Evolutionary conservation across 2,797 vertebrate species (phyloP), one percentile per base, ranked within the genome.

Genomic region (Pseudochaenichthys georgianus): DNA sequence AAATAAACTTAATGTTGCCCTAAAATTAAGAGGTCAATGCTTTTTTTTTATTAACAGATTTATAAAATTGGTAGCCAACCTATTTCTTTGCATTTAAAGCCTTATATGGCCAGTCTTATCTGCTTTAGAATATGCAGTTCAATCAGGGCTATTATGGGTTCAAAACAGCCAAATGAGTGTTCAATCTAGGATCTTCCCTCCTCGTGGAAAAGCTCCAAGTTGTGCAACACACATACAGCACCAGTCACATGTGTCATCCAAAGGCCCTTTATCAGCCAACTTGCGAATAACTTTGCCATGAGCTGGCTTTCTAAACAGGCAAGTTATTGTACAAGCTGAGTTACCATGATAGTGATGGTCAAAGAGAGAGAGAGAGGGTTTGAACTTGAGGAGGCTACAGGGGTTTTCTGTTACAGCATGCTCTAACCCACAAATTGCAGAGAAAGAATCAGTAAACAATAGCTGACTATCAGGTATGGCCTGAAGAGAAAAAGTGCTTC

Each of bases 391-490:
- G 41, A 66, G 17, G 55, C 54, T 42, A 41, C 15, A 61, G 60
- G 43, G 45, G 13, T 48, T 70, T 46, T 54, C 21, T 45, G 23
- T 77, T 71, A 46, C 59, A 72, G 71, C 48, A 75, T 53, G 19
- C 48, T 51, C 45, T 46, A 66, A 59, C 28, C 31, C 41, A 78
- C n/a, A 46, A 55, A 50, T 65, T 19, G 54, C 59, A 72, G 23
- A 64, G 38, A 70, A 52, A 54, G 7, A 45, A 66, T 65, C 23
- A 58, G 38, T 47, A 23, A 75, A 75, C 45, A 78, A 75, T 53
- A 51, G 76, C 53, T 38, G 62, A 64, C 73, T 74, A 59, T 80
- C 51, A 50, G 63, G 28, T 46, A 19, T 50, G 53, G 73, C 48
- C 66, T 38, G 4, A 13, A 60, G 57, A 46, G 17, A 52, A 57